Percentiles rank a stretch among this genome's conserved stretches.
These are phyloP conservation scores for Tenthredo livida DNA, from an alignment of 2,888 invertebrate genomes.

Conservation along the genomic window DNA sequence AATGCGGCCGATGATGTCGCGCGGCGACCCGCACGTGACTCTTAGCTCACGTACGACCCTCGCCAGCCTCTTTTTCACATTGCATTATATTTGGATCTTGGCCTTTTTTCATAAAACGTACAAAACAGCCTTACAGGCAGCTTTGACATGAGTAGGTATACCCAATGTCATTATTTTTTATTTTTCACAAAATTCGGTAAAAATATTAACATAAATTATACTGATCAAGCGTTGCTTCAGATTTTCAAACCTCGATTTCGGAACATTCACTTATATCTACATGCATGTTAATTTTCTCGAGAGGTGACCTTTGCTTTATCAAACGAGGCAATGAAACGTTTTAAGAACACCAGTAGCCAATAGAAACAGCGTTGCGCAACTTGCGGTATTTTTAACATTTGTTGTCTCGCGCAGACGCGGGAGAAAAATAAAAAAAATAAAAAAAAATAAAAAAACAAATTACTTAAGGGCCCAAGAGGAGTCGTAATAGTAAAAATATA, in stretches of 20 bases:
- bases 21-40: conserved; percentile 41
- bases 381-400: conserved; percentile 13
- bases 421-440: too few relatives aligned
- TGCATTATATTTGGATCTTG: conserved; percentile 5
- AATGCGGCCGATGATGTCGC: conserved; percentile 37
- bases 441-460: too few relatives aligned
- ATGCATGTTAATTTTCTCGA: neutral
- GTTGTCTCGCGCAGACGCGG: conserved; percentile 4
- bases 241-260: too few relatives aligned
- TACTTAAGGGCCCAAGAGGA: neutral
- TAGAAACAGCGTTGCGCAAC: conserved; percentile 28
- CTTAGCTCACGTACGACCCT: conserved; percentile 17
- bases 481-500: neutral
- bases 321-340: conserved; percentile 22
- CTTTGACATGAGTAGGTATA: neutral
- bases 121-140: neutral
- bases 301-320: conserved; percentile 13
- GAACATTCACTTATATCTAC: neutral
- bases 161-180: neutral
- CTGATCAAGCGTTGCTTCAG: too few relatives aligned
- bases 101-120: neutral
- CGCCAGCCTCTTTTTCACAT: conserved; percentile 8
- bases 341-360: neutral
- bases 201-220: too few relatives aligned
- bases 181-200: neutral